These are phyloP conservation scores for Holotrichia oblita DNA, from an alignment of 1,140 invertebrate genomes.

Conservation along the genomic window DNA sequence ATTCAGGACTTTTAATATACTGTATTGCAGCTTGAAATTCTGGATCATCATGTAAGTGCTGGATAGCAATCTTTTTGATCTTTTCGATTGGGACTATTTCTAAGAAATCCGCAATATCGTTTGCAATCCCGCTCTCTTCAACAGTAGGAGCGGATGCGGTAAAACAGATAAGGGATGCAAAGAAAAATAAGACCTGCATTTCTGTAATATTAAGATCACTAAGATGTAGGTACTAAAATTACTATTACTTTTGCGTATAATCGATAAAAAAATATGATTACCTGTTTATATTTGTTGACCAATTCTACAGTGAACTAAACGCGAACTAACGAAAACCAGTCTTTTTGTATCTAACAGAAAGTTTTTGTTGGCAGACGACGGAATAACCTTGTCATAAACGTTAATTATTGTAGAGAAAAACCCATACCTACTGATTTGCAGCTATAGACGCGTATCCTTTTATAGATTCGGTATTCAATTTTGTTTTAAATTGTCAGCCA, in stretches of 20 bases:
- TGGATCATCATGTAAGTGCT: slow-evolving; percentile 45
- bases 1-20: slow-evolving; percentile 48
- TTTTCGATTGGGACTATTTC: slow-evolving; percentile 47
- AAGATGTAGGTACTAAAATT: not conserved
- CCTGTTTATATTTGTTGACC: not conserved
- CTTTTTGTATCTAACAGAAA: not conserved
- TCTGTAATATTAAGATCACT: slow-evolving; percentile 20
- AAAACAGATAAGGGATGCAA: not conserved
- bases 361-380: not conserved
- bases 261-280: not conserved
- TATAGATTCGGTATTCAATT: not conserved
- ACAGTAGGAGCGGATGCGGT: not conserved
- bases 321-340: slow-evolving; percentile 23
- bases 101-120: slow-evolving; percentile 47
- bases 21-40: slow-evolving; percentile 46
- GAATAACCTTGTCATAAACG: not conserved
- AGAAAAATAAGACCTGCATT: not conserved
- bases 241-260: not conserved
- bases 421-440: slow-evolving; percentile 27
- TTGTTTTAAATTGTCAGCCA: not conserved
- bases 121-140: not conserved
- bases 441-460: not conserved
- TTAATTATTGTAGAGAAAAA: not conserved
- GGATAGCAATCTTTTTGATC: slow-evolving; percentile 45
- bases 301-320: not conserved